phyloP scores from a whole-genome alignment of 53 echinoderm and acorn worm genomes.

The Holothuria scabra region DNA sequence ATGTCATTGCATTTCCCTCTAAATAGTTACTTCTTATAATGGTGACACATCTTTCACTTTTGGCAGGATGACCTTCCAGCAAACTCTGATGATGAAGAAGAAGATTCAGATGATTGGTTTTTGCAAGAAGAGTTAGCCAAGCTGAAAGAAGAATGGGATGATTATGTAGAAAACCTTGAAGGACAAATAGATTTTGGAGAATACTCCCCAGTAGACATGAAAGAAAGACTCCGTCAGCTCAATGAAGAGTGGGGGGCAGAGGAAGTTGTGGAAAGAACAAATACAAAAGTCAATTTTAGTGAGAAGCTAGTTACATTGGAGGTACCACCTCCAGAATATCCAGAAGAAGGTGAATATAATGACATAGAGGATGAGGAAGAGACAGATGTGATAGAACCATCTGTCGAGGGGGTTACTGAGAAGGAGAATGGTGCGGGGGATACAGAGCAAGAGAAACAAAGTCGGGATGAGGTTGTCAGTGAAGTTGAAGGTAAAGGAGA shows the following conservation, averaged over 20 bases:
- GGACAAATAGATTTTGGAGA: constrained; percentile 68
- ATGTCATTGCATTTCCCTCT: too few species aligned
- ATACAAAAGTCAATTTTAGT: constrained; percentile 82
- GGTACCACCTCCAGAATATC: constrained; percentile 66
- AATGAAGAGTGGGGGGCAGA: constrained; percentile 88
- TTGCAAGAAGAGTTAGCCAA: constrained; percentile 31
- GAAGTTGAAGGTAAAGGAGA: constrained; percentile 11
- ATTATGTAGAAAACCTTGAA: constrained; percentile 33
- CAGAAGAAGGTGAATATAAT: background rate
- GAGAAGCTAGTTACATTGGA: constrained; percentile 82
- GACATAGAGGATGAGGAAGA: constrained; percentile 2
- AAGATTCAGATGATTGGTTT: constrained; percentile 3
- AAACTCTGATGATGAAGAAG: constrained; percentile 51
- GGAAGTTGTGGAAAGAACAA: constrained; percentile 76
- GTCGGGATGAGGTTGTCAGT: background rate
- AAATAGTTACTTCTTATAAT: too few species aligned
- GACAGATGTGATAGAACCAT: background rate
- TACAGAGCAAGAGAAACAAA: background rate
- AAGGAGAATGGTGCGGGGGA: constrained; percentile 16
- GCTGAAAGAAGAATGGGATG: constrained; percentile 34
- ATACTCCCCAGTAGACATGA: constrained; percentile 67
- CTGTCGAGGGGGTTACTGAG: constrained; percentile 4
- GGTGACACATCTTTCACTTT: too few species aligned
- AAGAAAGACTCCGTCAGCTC: constrained; percentile 66
- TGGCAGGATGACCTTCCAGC: background rate